phyloP scores from a whole-genome alignment of 2,113 vertebrate species.

The Barnardius zonarius region DNA sequence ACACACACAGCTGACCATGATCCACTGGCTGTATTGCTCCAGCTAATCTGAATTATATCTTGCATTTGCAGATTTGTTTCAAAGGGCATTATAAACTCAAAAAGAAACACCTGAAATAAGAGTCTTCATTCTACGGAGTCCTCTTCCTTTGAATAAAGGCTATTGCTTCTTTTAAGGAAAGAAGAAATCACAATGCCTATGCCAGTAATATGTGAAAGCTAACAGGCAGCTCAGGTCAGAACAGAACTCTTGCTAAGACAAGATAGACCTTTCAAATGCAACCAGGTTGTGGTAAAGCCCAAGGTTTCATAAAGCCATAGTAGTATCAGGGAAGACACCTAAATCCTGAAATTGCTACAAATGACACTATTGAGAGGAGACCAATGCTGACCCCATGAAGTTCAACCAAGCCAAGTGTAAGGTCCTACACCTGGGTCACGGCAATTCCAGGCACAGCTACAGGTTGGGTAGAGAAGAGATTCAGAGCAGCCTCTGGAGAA shows the following conservation, averaged over 20 bases:
- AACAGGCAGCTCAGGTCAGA: neutral
- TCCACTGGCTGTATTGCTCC: neutral
- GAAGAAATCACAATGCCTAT: neutral
- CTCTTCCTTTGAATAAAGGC: neutral
- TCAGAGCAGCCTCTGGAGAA: neutral
- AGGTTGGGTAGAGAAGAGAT: neutral
- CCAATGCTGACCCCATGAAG: neutral
- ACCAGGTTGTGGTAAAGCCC: neutral
- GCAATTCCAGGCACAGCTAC: neutral
- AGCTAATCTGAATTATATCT: conserved; percentile 16
- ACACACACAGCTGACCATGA: neutral
- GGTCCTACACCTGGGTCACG: neutral
- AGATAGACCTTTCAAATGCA: neutral
- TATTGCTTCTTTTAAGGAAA: neutral
- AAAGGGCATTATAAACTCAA: neutral
- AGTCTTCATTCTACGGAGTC: neutral
- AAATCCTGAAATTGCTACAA: neutral
- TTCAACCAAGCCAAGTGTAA: neutral
- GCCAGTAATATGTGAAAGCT: neutral
- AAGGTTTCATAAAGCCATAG: neutral
- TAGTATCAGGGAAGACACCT: neutral
- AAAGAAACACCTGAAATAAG: neutral
- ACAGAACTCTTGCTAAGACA: neutral
- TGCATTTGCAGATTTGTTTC: conserved; percentile 27
- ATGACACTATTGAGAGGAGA: neutral